phyloP scores from a whole-genome alignment of 2,888 invertebrate genomes.

The Rhagophthalmus giganteus region DNA sequence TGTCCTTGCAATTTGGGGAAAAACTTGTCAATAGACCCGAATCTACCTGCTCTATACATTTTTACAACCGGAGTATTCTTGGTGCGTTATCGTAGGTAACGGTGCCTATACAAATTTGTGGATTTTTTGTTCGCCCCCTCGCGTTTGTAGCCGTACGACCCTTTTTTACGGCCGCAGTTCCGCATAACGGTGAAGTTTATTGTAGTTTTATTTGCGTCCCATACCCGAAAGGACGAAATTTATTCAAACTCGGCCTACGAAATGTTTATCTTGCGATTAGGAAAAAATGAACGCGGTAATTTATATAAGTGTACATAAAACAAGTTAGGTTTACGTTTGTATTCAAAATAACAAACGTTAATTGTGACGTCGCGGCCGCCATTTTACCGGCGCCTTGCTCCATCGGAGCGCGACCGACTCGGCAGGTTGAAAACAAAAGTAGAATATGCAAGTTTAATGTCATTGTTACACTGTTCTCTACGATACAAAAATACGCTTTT shows the following conservation, averaged over 20 bases:
- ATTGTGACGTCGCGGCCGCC: constrained; percentile 22
- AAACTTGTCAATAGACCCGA: constrained; percentile 1
- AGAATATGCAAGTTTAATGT: constrained; percentile 44
- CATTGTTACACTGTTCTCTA: constrained; percentile 31
- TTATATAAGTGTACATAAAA: not conserved
- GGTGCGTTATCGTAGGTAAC: constrained; percentile 9
- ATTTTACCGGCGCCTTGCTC: constrained; percentile 42
- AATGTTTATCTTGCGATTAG: not conserved
- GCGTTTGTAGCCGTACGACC: constrained; percentile 2
- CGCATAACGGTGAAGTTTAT: constrained; percentile 15
- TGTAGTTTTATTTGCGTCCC: constrained; percentile 9
- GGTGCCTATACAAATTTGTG: constrained; percentile 7
- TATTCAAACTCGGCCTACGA: not conserved
- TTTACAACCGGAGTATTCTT: constrained; percentile 21
- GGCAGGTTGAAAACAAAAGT: constrained; percentile 45
- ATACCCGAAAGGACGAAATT: not conserved
- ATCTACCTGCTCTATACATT: constrained; percentile 22
- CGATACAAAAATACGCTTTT: not conserved
- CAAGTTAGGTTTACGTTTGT: not conserved
- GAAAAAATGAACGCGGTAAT: no score
- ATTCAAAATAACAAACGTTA: constrained; percentile 3
- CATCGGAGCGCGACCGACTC: constrained; percentile 43
- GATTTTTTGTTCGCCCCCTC: constrained; percentile 13
- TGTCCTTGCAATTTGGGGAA: constrained; percentile 3
- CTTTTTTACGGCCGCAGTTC: constrained; percentile 8